These are phyloP conservation scores for Cinara cedri DNA, from an alignment of 2,888 invertebrate genomes.

Conservation along the genomic window DNA sequence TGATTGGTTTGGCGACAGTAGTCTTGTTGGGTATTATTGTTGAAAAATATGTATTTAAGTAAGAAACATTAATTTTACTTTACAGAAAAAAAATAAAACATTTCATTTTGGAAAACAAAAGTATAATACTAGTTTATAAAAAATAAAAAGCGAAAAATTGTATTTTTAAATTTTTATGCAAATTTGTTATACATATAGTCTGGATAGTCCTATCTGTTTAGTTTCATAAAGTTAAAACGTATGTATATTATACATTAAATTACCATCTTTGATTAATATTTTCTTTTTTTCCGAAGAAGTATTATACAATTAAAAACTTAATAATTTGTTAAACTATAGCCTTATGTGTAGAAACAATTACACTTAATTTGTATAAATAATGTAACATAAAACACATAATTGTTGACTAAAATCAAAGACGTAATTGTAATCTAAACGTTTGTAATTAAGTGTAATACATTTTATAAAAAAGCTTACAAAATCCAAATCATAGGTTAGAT, in stretches of 20 bases:
- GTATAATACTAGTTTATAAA: constrained; percentile 49
- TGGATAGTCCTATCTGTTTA: constrained; percentile 52
- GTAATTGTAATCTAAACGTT: no score
- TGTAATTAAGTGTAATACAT: no score
- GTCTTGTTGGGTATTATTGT: constrained; percentile 77
- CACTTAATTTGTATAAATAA: no score
- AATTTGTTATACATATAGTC: constrained; percentile 46
- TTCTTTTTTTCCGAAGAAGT: no score
- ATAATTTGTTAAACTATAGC: no score
- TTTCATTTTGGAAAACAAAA: constrained; percentile 33
- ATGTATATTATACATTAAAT: constrained; percentile 21
- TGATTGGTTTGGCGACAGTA: constrained; percentile 72
- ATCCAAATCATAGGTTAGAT: no score
- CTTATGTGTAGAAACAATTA: no score
- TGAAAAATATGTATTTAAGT: constrained; percentile 79
- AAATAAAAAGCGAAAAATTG: constrained; percentile 35
- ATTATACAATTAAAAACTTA: no score
- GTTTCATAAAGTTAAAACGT: constrained; percentile 26
- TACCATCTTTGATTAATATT: constrained; percentile 45
- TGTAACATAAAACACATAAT: no score
- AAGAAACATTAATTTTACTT: constrained; percentile 36
- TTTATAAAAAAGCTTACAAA: no score
- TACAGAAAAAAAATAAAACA: constrained; percentile 28
- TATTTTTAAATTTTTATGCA: constrained; percentile 34
- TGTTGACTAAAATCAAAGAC: no score